Conservation (phyloP, 2,113 vertebrate species). For the Pimephales promelas region DNA sequence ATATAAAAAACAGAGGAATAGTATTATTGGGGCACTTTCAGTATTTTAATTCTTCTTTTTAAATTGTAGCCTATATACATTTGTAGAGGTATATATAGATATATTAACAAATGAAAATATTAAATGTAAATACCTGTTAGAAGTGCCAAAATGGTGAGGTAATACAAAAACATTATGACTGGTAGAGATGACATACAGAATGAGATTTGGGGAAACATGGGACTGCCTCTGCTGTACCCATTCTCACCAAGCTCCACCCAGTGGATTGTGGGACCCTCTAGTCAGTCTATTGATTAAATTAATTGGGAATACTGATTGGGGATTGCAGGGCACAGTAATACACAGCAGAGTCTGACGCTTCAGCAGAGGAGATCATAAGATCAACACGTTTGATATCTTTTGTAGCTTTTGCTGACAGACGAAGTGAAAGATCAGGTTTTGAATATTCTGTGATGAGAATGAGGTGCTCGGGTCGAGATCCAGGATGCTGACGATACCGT, state of each 20-base stretch:
- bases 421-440: too few species aligned
- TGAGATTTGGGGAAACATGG: not conserved
- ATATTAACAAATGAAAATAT: not conserved
- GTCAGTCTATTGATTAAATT: not conserved
- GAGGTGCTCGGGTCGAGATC: too few species aligned
- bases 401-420: too few species aligned
- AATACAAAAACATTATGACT: not conserved
- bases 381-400: too few species aligned
- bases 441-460: too few species aligned
- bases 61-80: too few species aligned
- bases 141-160: not conserved
- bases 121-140: not conserved
- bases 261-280: not conserved
- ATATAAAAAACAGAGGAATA: not conserved
- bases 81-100: not conserved
- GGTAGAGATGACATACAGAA: not conserved
- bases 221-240: not conserved
- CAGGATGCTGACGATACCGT: too few species aligned
- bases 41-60: too few species aligned
- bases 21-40: not conserved
- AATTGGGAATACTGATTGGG: too few species aligned
- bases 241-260: slow-evolving; percentile 13
- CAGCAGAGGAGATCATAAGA: too few species aligned
- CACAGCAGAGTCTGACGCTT: too few species aligned
- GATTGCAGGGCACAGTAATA: too few species aligned